Percentiles rank a stretch among this genome's conserved stretches.
Conservation (phyloP, 1,140 invertebrate species). For the Neodiprion fabricii region DNA sequence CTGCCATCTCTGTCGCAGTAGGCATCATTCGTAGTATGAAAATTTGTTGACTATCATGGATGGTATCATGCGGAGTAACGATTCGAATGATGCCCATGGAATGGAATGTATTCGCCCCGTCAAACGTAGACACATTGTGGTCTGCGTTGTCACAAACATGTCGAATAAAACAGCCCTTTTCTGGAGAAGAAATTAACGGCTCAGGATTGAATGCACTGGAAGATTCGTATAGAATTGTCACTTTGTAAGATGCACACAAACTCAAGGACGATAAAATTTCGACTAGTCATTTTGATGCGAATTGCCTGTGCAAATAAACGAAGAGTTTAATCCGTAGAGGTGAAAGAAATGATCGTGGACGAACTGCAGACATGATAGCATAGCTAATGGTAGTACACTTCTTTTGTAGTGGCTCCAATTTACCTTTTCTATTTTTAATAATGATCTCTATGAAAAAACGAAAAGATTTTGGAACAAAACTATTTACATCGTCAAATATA, state of each 20-base stretch:
- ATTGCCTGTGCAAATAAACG: constrained; percentile 31
- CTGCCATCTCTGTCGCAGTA: background rate
- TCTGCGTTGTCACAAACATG: constrained; percentile 41
- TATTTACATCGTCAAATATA: constrained; percentile 28
- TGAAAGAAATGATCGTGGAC: constrained; percentile 31
- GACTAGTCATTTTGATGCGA: constrained; percentile 32
- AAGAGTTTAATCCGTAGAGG: constrained; percentile 21
- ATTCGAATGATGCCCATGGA: constrained; percentile 38
- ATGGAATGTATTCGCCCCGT: constrained; percentile 34
- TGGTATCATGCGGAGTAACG: constrained; percentile 44
- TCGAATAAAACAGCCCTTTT: constrained; percentile 33
- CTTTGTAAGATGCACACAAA: constrained; percentile 40
- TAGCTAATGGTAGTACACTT: constrained; percentile 29
- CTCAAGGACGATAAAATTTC: constrained; percentile 35
- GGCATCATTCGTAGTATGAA: background rate
- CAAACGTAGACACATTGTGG: constrained; percentile 25
- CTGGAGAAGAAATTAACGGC: constrained; percentile 13
- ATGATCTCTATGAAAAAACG: constrained; percentile 22
- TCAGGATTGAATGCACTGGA: constrained; percentile 30
- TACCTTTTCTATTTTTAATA: constrained; percentile 20
- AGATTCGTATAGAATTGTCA: constrained; percentile 35
- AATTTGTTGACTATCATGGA: constrained; percentile 21
- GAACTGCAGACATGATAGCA: constrained; percentile 27
- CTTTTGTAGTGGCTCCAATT: constrained; percentile 10
- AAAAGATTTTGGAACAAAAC: constrained; percentile 19